Percentiles rank a stretch among this genome's conserved stretches.
Conservation (phyloP, 2,888 invertebrate genomes). For the Ophioninae sp. region DNA sequence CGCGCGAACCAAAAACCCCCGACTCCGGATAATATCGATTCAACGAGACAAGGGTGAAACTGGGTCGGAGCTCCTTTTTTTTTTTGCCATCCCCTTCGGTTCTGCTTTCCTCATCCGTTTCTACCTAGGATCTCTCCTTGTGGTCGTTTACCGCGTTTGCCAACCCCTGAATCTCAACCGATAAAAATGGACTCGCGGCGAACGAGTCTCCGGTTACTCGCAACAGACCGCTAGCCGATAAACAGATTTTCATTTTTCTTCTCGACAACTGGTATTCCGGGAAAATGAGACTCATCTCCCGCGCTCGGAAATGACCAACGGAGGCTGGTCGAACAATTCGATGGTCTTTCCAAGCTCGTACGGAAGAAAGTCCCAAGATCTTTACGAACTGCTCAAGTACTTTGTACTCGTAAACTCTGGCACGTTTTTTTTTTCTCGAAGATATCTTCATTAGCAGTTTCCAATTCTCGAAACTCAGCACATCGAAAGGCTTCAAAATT, state of each 20-base stretch:
- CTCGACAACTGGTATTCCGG: background rate
- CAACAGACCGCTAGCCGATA: background rate
- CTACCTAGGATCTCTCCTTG: background rate
- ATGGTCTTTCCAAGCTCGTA: background rate
- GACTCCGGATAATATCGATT: conserved; percentile 52
- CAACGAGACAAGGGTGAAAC: conserved; percentile 52
- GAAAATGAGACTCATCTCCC: background rate
- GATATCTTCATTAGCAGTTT: background rate
- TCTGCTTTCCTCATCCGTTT: background rate
- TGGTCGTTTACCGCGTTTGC: background rate
- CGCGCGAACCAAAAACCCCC: conserved; percentile 24
- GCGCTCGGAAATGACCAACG: background rate
- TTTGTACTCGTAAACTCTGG: background rate
- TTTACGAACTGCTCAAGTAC: background rate
- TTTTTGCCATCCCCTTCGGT: conserved; percentile 6
- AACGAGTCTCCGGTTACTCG: background rate
- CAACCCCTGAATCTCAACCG: background rate
- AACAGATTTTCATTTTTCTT: background rate
- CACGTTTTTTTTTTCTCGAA: no score
- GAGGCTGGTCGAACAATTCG: background rate
- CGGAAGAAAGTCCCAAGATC: background rate
- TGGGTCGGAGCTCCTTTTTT: conserved; percentile 53
- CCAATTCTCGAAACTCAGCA: background rate
- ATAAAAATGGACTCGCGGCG: background rate
- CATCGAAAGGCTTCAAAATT: no score